Evolutionary conservation across 2,113 vertebrate genomes (phyloP).

Genomic region (Tringa solitaria): DNA sequence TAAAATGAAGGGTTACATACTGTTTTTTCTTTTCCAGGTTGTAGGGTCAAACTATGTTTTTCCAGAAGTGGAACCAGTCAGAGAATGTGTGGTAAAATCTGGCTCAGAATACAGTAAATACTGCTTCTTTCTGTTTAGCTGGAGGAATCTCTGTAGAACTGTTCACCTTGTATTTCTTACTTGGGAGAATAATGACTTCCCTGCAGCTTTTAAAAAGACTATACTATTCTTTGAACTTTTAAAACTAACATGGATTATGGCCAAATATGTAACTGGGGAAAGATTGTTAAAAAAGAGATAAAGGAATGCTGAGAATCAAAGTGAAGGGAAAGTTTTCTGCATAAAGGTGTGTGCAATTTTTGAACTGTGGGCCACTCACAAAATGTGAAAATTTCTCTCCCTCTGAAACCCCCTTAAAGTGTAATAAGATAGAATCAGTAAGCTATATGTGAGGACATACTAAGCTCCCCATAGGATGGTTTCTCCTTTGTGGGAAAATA

Average conservation of each 20-base stretch:
- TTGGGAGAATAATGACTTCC: neutral
- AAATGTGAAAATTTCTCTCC: neutral
- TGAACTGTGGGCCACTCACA: neutral
- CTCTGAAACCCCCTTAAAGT: neutral
- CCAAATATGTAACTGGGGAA: neutral
- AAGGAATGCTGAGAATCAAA: neutral
- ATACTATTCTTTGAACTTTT: neutral
- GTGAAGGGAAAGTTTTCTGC: neutral
- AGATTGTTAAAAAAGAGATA: neutral
- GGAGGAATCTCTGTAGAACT: neutral
- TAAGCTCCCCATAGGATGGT: neutral
- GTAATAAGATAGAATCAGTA: neutral
- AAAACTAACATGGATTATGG: neutral
- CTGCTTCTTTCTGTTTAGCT: neutral
- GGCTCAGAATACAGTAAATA: neutral
- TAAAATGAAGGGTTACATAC: neutral
- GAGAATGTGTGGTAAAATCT: neutral
- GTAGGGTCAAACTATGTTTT: neutral
- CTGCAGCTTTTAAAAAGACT: neutral
- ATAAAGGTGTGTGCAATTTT: neutral
- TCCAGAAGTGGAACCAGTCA: neutral
- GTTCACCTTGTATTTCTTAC: neutral
- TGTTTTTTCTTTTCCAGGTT: neutral
- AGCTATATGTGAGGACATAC: neutral
- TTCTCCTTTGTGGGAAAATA: neutral